These are phyloP conservation scores for Coelopa frigida DNA, from an alignment of 1,140 invertebrate genomes.

Conservation along the genomic window DNA sequence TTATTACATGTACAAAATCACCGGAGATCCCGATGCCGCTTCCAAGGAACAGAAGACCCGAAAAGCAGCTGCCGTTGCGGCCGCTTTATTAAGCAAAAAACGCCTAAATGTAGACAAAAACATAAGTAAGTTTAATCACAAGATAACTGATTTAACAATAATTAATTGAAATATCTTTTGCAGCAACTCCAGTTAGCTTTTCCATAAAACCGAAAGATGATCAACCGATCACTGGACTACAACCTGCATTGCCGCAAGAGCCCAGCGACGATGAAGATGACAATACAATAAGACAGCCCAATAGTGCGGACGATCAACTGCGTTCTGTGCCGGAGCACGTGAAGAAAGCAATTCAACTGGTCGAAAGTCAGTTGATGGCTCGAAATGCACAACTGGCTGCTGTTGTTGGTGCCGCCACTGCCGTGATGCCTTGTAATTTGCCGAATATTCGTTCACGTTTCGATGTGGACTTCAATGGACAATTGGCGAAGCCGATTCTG, in stretches of 20 bases:
- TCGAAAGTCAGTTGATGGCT: conserved; percentile 35
- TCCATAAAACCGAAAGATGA: conserved; percentile 76
- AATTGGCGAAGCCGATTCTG: no score
- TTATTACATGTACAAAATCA: conserved; percentile 63
- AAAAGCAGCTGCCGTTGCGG: conserved; percentile 28
- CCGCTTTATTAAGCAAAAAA: conserved; percentile 36
- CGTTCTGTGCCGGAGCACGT: conserved; percentile 34
- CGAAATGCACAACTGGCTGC: conserved; percentile 18
- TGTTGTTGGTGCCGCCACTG: no score
- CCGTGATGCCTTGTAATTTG: no score
- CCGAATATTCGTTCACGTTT: no score
- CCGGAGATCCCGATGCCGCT: conserved; percentile 33
- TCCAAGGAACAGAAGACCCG: conserved; percentile 39
- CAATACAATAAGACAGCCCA: conserved; percentile 31
- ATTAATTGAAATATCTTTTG: background rate
- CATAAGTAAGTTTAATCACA: conserved; percentile 5
- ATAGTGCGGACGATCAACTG: background rate
- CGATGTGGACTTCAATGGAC: conserved; percentile 6
- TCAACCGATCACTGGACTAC: conserved; percentile 53
- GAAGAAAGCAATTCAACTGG: conserved; percentile 37
- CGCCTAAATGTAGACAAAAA: conserved; percentile 20
- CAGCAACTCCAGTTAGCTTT: conserved; percentile 63
- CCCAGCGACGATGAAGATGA: conserved; percentile 59
- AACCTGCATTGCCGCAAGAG: conserved; percentile 65
- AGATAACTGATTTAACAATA: background rate